A percentile compares a stretch with the other conserved stretches of the same genome.
Conservation (phyloP, 92 coral and sea anemone species). For the Paramuricea clavata region DNA sequence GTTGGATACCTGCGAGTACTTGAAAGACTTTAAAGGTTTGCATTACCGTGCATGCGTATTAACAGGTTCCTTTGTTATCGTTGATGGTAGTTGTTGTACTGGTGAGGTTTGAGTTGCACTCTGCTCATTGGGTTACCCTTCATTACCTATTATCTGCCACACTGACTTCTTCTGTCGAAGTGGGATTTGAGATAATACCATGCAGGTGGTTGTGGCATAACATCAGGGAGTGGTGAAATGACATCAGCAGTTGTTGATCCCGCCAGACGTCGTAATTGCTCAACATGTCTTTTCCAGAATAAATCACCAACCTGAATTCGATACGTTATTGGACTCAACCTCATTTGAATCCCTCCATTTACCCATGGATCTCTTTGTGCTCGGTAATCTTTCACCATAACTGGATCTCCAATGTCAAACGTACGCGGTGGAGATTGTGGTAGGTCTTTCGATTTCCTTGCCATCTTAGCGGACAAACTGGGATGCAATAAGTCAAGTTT, state of each 20-base stretch:
- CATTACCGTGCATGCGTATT: no score
- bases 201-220: neutral
- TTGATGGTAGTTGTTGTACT: neutral
- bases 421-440: constrained; percentile 31
- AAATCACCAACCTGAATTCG: constrained; percentile 53
- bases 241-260: no score
- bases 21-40: no score
- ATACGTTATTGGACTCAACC: constrained; percentile 63
- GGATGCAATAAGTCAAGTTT: constrained; percentile 47
- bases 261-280: no score
- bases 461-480: constrained; percentile 15
- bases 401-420: constrained; percentile 53
- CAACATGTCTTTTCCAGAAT: no score
- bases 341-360: constrained; percentile 32
- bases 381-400: constrained; percentile 52
- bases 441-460: constrained; percentile 14
- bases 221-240: constrained; percentile 28
- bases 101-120: neutral
- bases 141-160: no score
- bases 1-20: constrained; percentile 29
- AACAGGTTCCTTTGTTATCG: no score
- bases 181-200: neutral
- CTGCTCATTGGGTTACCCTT: no score
- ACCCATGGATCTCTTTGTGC: constrained; percentile 50
- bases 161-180: neutral